phyloP scores from a whole-genome alignment of 2,888 invertebrate species.

The Chaetoderma sp. region DNA sequence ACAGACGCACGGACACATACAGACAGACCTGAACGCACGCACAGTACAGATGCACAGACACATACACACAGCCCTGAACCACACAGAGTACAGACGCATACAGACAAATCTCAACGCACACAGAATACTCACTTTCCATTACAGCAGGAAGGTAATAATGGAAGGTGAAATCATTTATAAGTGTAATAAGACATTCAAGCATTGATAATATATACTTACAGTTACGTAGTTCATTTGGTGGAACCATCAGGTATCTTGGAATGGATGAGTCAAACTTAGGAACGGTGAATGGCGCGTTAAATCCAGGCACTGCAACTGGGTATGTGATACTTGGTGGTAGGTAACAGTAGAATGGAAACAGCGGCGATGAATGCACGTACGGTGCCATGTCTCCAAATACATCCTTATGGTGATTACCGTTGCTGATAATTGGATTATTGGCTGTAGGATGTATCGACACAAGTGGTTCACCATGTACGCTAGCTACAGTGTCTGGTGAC shows the following conservation, averaged over 20 bases:
- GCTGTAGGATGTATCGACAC: conserved; percentile 12
- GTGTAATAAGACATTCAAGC: too few relatives aligned
- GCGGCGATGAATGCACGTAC: conserved; percentile 20
- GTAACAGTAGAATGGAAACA: background rate
- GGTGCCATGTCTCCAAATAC: conserved; percentile 35
- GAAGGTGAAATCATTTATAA: too few relatives aligned
- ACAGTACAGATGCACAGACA: too few relatives aligned
- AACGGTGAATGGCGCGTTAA: too few relatives aligned
- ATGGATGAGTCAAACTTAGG: conserved; percentile 47
- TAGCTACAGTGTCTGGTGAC: conserved; percentile 17
- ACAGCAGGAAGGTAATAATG: too few relatives aligned
- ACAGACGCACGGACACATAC: too few relatives aligned
- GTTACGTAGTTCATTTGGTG: conserved; percentile 57
- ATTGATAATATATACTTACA: conserved; percentile 65
- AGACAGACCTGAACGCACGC: too few relatives aligned
- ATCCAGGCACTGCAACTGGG: conserved; percentile 47
- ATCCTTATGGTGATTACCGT: conserved; percentile 19
- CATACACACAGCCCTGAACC: too few relatives aligned
- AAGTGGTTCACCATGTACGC: conserved; percentile 21
- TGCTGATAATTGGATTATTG: conserved; percentile 20
- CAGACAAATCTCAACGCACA: too few relatives aligned
- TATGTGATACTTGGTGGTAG: conserved; percentile 30
- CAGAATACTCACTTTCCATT: too few relatives aligned
- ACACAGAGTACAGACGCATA: too few relatives aligned
- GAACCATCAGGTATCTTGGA: conserved; percentile 58